Base-by-base conservation (phyloP, 2,888 invertebrate species). In the Sesia bembeciformis region DNA sequence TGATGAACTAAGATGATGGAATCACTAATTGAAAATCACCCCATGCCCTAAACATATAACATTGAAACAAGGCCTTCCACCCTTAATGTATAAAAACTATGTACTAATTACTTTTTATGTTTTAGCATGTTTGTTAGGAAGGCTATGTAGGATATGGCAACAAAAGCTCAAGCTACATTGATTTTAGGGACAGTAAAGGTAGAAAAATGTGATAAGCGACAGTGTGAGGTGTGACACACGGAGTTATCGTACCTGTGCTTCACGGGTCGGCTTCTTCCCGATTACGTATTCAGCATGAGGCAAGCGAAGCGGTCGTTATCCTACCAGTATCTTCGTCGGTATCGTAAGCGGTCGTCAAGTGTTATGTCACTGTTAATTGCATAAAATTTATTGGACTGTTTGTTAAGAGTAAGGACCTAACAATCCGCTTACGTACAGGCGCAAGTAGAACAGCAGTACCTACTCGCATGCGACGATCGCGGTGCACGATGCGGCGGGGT, bases 401-500 rank as follows among this genome's bases (percentile, higher is more conserved):
- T 41, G 41, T 41, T 7, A 7, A 41, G 38, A 39, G 6, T 39
- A 38, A 52, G 53, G 56, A 62, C 61, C 67, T 63, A 63, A 66
- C 66, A 67, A 65, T 61, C 58, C 57, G 59, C 53, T 60, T 57
- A 52, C 61, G 3, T 7, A 42, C 7, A 42, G 5, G 23, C 38
- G 50, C 38, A 8, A 50, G 39, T 39, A 50, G 61, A 65, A 59
- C 70, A 74, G 71, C 40, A 40, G 73, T 82, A 81, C 81, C 84
- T 86, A 87, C 76, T 78, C 73, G 80, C 87, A 86, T 87, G 87
- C 87, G 83, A 74, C 81, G 82, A 72, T 71, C 82, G 81, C 77
- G 73, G 87, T 85, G 86, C 80, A 78, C 83, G 83, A 80, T 84
- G 83, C 76, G 74, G 80, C 81, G 78, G 65, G 65, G 84, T 84